phyloP scores from a whole-genome alignment of 2,888 invertebrate species.

The Dynastes hyllus region DNA sequence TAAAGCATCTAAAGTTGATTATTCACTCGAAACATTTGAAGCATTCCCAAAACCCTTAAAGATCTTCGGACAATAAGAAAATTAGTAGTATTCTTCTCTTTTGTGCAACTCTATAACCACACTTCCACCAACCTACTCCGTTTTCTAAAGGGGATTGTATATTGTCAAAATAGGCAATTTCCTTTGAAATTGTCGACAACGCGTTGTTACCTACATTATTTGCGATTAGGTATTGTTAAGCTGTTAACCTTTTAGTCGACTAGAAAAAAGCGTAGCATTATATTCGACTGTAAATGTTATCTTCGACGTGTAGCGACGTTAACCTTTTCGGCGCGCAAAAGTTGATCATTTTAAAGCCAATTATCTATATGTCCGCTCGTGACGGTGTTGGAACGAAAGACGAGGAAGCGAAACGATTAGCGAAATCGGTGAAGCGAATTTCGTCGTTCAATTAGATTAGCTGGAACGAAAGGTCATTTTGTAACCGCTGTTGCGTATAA shows the following conservation, averaged over 20 bases:
- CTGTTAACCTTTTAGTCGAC: constrained; percentile 2
- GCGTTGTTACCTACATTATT: constrained; percentile 1
- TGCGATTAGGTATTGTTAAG: constrained; percentile 11
- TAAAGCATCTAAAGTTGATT: too few relatives aligned
- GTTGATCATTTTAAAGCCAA: constrained; percentile 5
- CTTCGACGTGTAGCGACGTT: neutral
- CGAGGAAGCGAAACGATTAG: neutral
- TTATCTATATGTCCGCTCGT: neutral
- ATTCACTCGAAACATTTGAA: too few relatives aligned
- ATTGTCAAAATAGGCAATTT: constrained; percentile 1
- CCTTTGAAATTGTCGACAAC: constrained; percentile 11
- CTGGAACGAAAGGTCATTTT: neutral
- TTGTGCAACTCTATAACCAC: neutral
- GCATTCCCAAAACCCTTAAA: too few relatives aligned
- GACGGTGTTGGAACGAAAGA: neutral
- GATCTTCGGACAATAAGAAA: too few relatives aligned
- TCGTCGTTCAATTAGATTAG: constrained; percentile 2
- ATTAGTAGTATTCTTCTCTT: too few relatives aligned
- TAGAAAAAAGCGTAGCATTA: neutral
- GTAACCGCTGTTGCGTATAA: neutral
- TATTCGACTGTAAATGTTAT: constrained; percentile 7
- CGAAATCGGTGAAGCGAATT: neutral
- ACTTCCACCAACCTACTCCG: neutral
- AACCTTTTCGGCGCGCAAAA: neutral
- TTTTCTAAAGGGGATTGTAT: constrained; percentile 7